phyloP scores from a whole-genome alignment of 2,888 invertebrate species.

The Protonemura montana region DNA sequence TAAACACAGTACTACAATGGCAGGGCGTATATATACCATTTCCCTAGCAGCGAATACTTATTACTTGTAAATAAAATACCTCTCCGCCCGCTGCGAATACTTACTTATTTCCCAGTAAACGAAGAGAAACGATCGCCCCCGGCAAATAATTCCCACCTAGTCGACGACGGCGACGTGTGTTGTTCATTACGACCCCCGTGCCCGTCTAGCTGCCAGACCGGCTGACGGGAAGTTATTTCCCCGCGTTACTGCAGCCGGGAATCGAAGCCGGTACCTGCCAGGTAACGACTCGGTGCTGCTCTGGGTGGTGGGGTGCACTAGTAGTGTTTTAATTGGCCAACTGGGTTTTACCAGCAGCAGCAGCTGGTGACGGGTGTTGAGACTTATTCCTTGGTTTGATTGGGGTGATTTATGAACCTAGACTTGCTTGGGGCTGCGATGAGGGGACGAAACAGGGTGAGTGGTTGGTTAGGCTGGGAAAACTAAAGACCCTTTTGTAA shows the following conservation, averaged over 20 bases:
- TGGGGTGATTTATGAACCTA: neutral
- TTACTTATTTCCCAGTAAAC: neutral
- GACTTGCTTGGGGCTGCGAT: neutral
- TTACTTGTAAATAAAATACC: slow-evolving; percentile 2
- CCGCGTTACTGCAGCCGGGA: neutral
- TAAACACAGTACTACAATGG: neutral
- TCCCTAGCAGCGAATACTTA: neutral
- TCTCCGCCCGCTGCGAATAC: neutral
- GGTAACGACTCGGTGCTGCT: too few species aligned
- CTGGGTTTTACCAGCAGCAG: neutral
- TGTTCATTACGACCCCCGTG: neutral
- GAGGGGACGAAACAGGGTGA: too few species aligned
- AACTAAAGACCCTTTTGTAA: too few species aligned
- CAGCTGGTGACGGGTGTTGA: neutral
- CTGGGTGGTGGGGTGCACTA: neutral
- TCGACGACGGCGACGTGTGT: neutral
- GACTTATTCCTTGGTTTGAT: neutral
- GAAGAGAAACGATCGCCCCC: neutral
- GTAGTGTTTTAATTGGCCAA: neutral
- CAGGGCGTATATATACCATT: neutral
- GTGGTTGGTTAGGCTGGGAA: too few species aligned
- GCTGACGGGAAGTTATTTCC: neutral
- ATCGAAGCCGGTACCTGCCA: neutral
- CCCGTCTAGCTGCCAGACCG: neutral
- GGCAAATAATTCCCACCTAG: neutral